phyloP scores from a whole-genome alignment of 2,797 vertebrate genomes.

The Meda fulgida region DNA sequence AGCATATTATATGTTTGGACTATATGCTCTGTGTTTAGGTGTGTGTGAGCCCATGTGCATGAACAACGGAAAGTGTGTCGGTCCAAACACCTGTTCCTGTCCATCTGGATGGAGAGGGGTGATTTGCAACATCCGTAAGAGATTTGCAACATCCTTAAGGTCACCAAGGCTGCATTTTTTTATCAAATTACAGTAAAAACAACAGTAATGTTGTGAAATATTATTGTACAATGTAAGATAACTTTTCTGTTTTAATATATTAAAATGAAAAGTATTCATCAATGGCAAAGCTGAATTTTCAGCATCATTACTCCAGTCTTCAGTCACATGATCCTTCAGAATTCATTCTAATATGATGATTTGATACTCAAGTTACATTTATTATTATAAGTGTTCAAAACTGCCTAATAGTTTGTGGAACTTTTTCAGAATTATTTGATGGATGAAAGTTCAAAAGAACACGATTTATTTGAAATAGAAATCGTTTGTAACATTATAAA shows the following conservation, averaged over 20 bases:
- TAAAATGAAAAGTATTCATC: neutral
- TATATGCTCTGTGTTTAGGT: slow-evolving; percentile 71
- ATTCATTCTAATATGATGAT: neutral
- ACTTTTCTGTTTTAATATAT: neutral
- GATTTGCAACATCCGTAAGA: slow-evolving; percentile 85
- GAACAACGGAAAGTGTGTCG: slow-evolving; percentile 90
- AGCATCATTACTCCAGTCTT: neutral
- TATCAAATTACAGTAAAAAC: neutral
- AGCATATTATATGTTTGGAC: neutral
- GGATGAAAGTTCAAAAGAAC: neutral
- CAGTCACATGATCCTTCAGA: neutral
- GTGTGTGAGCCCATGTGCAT: slow-evolving; percentile 90
- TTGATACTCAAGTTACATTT: neutral
- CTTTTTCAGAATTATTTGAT: neutral
- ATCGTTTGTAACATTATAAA: neutral
- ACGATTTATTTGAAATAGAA: neutral
- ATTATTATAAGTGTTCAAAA: neutral
- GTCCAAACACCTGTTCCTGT: slow-evolving; percentile 88
- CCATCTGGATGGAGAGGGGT: slow-evolving; percentile 89
- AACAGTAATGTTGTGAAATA: neutral
- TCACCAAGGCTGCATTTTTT: neutral
- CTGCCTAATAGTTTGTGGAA: too few relatives aligned
- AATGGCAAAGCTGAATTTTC: neutral
- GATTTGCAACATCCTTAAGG: slow-evolving; percentile 84
- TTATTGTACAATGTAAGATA: neutral